Evolutionary conservation across 2,797 vertebrate species (phyloP).

Genomic region (Bovichtus variegatus): DNA sequence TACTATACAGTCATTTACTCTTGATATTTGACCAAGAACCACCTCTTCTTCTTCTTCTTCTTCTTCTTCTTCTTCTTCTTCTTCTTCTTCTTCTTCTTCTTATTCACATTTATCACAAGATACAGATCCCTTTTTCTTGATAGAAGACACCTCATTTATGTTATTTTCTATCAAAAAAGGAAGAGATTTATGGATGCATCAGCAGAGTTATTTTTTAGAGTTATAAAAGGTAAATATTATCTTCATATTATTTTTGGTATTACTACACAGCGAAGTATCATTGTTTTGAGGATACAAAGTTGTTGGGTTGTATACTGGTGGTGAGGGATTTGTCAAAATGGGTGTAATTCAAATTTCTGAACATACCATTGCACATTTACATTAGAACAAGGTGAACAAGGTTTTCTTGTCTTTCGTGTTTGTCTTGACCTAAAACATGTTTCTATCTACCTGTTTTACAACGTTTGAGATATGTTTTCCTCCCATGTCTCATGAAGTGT

Average conservation of each 20-base stretch:
- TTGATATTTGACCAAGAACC: not conserved
- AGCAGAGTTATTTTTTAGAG: not conserved
- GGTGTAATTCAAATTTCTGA: not conserved
- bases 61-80: too few species aligned
- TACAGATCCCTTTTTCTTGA: not conserved
- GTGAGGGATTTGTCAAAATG: not conserved
- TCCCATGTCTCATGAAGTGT: not conserved
- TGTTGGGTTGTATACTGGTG: not conserved
- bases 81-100: too few species aligned
- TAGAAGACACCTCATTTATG: not conserved
- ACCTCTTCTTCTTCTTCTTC: too few species aligned
- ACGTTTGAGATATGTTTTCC: not conserved
- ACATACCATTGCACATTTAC: not conserved
- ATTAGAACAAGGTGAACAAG: not conserved
- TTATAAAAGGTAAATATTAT: not conserved
- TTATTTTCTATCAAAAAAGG: not conserved
- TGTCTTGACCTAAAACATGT: not conserved
- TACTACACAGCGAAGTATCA: not conserved
- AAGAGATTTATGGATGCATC: not conserved
- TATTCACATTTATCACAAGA: conserved; percentile 7
- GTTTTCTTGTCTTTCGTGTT: not conserved
- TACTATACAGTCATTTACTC: not conserved
- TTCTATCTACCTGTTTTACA: not conserved
- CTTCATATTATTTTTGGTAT: not conserved
- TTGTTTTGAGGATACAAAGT: not conserved